These are phyloP conservation scores for Montipora efflorescens DNA, from an alignment of 64 coral and sea anemone genomes.

Conservation along the genomic window DNA sequence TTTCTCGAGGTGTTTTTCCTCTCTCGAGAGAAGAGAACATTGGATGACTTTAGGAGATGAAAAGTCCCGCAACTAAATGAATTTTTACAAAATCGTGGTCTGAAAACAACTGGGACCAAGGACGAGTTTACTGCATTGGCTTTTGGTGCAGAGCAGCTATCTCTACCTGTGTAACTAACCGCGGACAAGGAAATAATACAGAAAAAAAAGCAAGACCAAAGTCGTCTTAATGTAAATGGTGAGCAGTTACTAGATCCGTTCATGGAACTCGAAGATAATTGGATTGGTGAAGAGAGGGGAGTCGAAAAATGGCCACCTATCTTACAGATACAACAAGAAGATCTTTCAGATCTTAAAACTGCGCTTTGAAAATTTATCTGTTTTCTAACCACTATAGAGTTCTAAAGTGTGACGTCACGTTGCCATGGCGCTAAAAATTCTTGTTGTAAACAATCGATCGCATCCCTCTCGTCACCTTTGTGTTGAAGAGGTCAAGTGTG, in stretches of 20 bases:
- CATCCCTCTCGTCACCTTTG: too few species aligned
- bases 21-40: neutral
- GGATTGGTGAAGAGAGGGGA: neutral
- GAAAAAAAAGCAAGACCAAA: constrained; percentile 56
- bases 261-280: constrained; percentile 63
- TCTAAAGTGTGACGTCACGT: too few species aligned
- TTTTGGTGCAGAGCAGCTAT: constrained; percentile 51
- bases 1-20: neutral
- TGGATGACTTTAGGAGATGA: constrained; percentile 68
- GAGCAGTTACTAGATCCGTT: constrained; percentile 72
- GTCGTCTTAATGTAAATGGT: constrained; percentile 52
- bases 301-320: too few species aligned
- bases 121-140: constrained; percentile 73
- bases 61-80: constrained; percentile 70
- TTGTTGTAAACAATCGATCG: too few species aligned
- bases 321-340: too few species aligned
- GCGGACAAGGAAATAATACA: constrained; percentile 55
- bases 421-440: too few species aligned
- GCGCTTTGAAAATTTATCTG: too few species aligned
- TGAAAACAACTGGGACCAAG: constrained; percentile 76
- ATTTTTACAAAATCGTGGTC: constrained; percentile 58
- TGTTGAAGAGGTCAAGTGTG: too few species aligned
- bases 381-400: too few species aligned
- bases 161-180: constrained; percentile 51
- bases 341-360: too few species aligned